Conservation (phyloP, 2,797 vertebrate genomes). For the Lepilemur ruficaudatus region DNA sequence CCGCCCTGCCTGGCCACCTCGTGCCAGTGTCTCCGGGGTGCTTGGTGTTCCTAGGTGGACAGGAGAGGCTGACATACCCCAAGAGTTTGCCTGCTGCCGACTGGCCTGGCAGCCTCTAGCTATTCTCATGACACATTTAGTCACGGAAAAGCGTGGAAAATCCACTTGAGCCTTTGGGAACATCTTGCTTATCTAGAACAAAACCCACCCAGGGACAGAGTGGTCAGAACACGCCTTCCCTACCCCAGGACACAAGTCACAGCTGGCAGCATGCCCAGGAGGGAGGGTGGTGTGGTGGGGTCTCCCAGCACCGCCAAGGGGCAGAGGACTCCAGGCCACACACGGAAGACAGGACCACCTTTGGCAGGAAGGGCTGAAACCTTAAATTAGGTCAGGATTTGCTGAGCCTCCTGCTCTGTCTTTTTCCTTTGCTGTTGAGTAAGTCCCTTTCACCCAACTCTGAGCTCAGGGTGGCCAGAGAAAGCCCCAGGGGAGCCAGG, state of each 20-base stretch:
- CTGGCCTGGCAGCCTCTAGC: background rate
- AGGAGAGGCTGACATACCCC: background rate
- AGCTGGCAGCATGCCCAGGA: background rate
- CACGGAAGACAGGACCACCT: background rate
- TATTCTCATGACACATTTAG: background rate
- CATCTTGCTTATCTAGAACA: constrained; percentile 51
- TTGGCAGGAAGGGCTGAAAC: background rate
- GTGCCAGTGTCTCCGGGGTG: background rate
- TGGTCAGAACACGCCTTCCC: background rate
- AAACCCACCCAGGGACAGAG: background rate
- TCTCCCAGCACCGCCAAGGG: background rate
- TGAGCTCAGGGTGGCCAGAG: background rate
- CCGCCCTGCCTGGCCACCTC: background rate
- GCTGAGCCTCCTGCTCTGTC: background rate
- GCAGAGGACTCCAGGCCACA: background rate
- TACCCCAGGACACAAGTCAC: background rate
- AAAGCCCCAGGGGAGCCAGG: background rate
- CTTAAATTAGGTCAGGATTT: background rate
- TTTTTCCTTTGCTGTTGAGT: background rate
- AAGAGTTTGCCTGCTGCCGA: background rate
- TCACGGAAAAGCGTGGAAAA: constrained; percentile 28
- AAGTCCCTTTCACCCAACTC: background rate
- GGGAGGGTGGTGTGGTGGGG: background rate
- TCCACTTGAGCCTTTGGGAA: constrained; percentile 45
- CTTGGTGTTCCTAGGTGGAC: background rate